A percentile compares a stretch with the other conserved stretches of the same genome.
These are phyloP conservation scores for Eulemur coronatus DNA, from an alignment of 2,797 vertebrate genomes.

Conservation along the genomic window DNA sequence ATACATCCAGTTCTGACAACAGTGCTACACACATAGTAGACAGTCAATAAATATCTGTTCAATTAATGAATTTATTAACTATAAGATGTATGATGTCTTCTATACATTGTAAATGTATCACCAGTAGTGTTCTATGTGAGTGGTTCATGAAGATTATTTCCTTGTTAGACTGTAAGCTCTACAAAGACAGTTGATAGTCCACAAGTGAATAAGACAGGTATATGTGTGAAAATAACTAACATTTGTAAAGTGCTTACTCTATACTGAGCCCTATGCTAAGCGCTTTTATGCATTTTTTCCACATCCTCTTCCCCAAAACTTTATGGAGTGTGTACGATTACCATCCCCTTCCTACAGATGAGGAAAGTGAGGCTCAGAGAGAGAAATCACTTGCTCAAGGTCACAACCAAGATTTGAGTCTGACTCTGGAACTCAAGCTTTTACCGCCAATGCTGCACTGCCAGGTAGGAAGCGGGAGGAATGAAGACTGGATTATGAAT, in stretches of 20 bases:
- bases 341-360: not conserved
- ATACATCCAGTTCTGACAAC: not conserved
- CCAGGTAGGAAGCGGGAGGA: not conserved
- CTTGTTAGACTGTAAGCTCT: not conserved
- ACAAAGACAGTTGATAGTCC: not conserved
- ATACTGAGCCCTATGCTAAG: not conserved
- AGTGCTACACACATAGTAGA: not conserved
- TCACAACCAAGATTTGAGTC: not conserved
- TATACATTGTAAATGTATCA: not conserved
- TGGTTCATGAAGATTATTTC: not conserved
- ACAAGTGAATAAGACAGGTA: too few species aligned
- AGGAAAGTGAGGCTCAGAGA: not conserved
- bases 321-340: not conserved
- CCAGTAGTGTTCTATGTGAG: not conserved
- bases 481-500: not conserved
- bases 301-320: not conserved
- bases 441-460: not conserved
- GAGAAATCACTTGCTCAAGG: not conserved
- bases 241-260: conserved; percentile 7
- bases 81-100: not conserved
- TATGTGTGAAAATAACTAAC: not conserved
- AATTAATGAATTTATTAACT: conserved; percentile 15
- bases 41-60: not conserved
- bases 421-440: not conserved
- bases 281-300: not conserved